Conservation (phyloP, 2,888 invertebrate genomes). For the Cerastoderma edule region DNA sequence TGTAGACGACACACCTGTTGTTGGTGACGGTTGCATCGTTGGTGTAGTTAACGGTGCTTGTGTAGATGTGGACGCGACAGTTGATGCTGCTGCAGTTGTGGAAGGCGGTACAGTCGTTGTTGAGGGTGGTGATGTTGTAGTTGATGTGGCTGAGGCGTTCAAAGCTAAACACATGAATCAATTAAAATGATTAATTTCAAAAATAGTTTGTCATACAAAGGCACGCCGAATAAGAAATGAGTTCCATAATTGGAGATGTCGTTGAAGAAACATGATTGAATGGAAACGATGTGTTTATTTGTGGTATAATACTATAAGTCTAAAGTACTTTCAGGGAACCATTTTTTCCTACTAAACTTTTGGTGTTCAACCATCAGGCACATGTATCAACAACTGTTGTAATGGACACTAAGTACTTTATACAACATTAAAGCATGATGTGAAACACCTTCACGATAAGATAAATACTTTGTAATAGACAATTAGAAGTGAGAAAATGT, state of each 20-base stretch:
- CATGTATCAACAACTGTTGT: too few relatives aligned
- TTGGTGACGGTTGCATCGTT: background rate
- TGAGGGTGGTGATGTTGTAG: conserved; percentile 10
- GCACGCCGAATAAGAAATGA: background rate
- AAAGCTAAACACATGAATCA: background rate
- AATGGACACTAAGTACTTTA: too few relatives aligned
- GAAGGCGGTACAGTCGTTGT: conserved; percentile 20
- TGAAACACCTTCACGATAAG: too few relatives aligned
- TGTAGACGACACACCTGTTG: background rate
- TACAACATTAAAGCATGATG: too few relatives aligned
- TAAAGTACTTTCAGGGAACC: too few relatives aligned
- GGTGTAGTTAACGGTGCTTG: background rate
- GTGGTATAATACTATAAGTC: too few relatives aligned
- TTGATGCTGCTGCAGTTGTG: conserved; percentile 16
- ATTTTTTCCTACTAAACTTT: too few relatives aligned
- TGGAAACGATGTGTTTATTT: too few relatives aligned
- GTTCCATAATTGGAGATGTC: too few relatives aligned
- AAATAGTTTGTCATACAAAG: background rate
- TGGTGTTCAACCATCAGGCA: too few relatives aligned
- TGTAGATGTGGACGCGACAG: conserved; percentile 14
- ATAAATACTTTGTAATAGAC: too few relatives aligned
- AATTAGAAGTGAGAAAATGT: too few relatives aligned
- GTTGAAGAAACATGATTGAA: background rate
- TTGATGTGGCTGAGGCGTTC: conserved; percentile 4
- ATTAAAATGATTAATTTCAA: background rate